A percentile compares a stretch with the other conserved stretches of the same genome.
phyloP scores from a whole-genome alignment of 2,113 vertebrate genomes.

The Erinaceus europaeus region DNA sequence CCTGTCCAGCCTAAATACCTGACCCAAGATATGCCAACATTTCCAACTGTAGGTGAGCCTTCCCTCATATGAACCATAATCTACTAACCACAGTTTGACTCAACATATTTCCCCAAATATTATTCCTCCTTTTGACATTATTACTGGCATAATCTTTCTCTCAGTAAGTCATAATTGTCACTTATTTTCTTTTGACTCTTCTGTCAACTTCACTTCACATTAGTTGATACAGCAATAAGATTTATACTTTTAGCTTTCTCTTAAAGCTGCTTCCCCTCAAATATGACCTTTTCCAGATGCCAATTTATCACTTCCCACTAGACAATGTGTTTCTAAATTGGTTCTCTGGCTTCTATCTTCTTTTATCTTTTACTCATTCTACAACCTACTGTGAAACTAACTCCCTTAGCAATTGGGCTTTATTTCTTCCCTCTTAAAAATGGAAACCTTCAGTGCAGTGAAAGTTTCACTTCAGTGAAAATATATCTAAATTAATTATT shows the following conservation, averaged over 20 bases:
- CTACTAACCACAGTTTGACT: background rate
- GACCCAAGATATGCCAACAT: background rate
- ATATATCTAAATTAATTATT: background rate
- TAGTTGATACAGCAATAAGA: background rate
- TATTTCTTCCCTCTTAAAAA: background rate
- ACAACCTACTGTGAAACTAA: background rate
- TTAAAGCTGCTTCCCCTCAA: background rate
- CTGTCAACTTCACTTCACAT: background rate
- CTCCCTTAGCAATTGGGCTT: background rate
- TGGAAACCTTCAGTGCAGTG: background rate
- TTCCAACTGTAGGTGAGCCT: background rate
- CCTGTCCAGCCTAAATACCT: background rate
- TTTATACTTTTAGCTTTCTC: background rate
- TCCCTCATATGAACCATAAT: background rate
- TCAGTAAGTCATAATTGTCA: too few species aligned
- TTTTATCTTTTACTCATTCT: background rate
- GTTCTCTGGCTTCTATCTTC: background rate
- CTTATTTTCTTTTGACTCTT: background rate
- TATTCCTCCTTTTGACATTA: background rate
- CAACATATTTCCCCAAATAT: background rate
- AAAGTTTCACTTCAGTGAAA: background rate
- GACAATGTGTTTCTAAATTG: background rate
- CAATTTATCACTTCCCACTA: background rate
- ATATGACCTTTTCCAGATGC: background rate
- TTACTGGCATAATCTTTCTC: background rate